Conservation (phyloP, 2,113 vertebrate genomes). For the rabbit (Oryctolagus cuniculus) region mOryCun1.1 NC_091436.1:85238001-85238500, state of each 20-base stretch:
- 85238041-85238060: background rate
- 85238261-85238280: background rate
- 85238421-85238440: background rate
- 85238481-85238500: background rate
- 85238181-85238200: background rate
- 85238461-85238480: constrained; percentile 36
- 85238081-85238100: background rate
- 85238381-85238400: background rate
- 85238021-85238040: background rate
- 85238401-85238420: background rate
- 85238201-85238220: background rate
- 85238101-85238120: background rate
- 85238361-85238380: background rate
- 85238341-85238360: background rate
- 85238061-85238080: background rate
- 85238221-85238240: background rate
- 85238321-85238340: background rate
- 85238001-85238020: background rate
- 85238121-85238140: background rate
- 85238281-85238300: background rate
- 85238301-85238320: background rate
- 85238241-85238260: background rate
- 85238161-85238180: too few relatives aligned
- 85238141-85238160: background rate
- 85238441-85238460: constrained; percentile 16